Conservation (phyloP, 2,113 vertebrate genomes). For the Hystrix cristata region DNA sequence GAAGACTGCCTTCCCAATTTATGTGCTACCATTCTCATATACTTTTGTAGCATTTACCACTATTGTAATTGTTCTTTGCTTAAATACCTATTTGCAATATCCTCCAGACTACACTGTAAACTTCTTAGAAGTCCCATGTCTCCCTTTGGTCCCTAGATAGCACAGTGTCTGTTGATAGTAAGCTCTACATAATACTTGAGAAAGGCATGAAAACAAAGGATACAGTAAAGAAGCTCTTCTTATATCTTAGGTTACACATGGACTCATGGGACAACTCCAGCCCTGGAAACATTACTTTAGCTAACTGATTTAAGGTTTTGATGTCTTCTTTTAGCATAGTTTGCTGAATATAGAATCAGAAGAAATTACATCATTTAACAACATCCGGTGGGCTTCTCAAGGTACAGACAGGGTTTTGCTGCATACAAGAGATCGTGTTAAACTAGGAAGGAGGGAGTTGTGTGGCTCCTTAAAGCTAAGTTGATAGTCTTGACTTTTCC, state of each 20-base stretch:
- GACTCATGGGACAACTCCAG: background rate
- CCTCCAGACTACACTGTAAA: background rate
- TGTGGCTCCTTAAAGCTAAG: background rate
- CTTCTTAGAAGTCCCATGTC: background rate
- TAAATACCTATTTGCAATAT: slow-evolving; percentile 40
- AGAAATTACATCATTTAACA: background rate
- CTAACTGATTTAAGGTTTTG: background rate
- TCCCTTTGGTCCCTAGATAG: background rate
- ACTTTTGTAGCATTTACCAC: background rate
- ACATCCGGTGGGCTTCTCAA: background rate
- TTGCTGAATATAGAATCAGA: background rate
- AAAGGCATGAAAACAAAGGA: background rate
- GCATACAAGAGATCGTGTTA: background rate
- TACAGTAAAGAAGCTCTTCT: background rate
- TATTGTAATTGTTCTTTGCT: slow-evolving; percentile 8
- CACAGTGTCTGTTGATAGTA: background rate
- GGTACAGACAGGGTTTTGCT: background rate
- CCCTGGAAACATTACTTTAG: background rate
- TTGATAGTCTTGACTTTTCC: background rate
- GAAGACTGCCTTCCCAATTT: background rate
- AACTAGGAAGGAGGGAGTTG: background rate
- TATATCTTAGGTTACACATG: background rate
- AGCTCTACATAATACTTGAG: background rate
- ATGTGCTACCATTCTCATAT: background rate
- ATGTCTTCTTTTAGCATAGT: background rate